A percentile compares a stretch with the other conserved stretches of the same genome.
Conservation (phyloP, 2,113 vertebrate genomes). For the Pipra filicauda region DNA sequence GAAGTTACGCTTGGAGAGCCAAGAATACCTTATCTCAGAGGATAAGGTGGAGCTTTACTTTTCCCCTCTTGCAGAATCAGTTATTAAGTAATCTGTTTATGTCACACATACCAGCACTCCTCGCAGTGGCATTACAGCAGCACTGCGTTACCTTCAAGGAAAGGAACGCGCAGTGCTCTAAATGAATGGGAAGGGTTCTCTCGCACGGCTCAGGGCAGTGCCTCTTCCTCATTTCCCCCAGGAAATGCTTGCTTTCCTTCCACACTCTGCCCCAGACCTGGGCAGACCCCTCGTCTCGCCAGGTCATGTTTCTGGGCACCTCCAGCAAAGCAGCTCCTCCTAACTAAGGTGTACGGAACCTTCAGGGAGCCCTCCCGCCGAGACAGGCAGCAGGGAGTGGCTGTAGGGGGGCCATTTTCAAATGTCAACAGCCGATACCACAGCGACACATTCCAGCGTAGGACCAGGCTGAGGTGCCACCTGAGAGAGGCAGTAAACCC, state of each 20-base stretch:
- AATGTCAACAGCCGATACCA: not conserved
- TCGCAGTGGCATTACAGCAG: not conserved
- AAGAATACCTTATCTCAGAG: constrained; percentile 76
- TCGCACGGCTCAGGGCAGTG: not conserved
- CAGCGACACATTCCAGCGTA: rapidly evolving
- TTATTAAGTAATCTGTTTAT: constrained; percentile 75
- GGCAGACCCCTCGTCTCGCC: not conserved
- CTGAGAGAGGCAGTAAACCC: not conserved
- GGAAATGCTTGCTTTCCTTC: not conserved
- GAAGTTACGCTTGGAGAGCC: constrained; percentile 59
- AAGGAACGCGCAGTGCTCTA: constrained; percentile 38
- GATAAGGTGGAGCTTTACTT: constrained; percentile 78
- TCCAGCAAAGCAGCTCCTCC: not conserved
- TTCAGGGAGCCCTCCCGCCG: rapidly evolving
- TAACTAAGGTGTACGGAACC: rapidly evolving
- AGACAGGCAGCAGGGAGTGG: not conserved
- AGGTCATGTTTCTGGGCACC: not conserved
- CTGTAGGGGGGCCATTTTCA: not conserved
- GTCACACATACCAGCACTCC: constrained; percentile 55
- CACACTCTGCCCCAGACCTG: not conserved
- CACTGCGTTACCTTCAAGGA: constrained; percentile 16
- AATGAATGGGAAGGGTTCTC: constrained; percentile 12
- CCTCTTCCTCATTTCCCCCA: not conserved
- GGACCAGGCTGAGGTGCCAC: not conserved
- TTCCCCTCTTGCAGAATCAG: constrained; percentile 73